These are phyloP conservation scores for Epizoanthus scotinus DNA, from an alignment of 92 coral and sea anemone species.

Conservation along the genomic window DNA sequence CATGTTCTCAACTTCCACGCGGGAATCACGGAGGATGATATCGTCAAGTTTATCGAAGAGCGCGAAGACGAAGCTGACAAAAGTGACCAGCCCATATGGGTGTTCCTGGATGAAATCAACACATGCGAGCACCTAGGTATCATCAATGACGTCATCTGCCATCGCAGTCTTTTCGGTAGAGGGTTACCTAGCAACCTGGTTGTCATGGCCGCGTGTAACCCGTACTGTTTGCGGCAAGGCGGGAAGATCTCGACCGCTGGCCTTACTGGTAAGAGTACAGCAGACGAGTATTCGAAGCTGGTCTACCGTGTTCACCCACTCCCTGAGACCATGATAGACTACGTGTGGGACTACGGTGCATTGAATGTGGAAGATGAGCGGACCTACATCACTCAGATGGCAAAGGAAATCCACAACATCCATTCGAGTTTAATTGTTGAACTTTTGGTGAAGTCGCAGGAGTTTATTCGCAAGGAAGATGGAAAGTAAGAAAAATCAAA, in stretches of 20 bases:
- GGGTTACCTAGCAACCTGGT: constrained; percentile 66
- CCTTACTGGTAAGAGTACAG: constrained; percentile 63
- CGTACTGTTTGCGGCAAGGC: constrained; percentile 79
- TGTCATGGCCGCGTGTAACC: constrained; percentile 91
- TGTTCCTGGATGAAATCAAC: constrained; percentile 89
- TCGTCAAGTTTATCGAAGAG: constrained; percentile 50
- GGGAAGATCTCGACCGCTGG: constrained; percentile 82
- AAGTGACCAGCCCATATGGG: constrained; percentile 63
- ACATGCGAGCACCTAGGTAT: constrained; percentile 90
- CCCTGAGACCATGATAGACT: constrained; percentile 96
- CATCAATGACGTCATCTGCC: constrained; percentile 80
- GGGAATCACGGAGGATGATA: constrained; percentile 68
- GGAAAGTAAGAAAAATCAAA: constrained; percentile 11
- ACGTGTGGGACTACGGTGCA: constrained; percentile 95
- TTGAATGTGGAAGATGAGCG: constrained; percentile 66
- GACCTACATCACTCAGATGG: constrained; percentile 87
- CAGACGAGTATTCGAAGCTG: constrained; percentile 77
- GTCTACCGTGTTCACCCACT: constrained; percentile 95
- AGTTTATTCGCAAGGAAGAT: constrained; percentile 67
- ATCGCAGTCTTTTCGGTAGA: constrained; percentile 67
- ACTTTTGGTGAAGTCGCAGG: constrained; percentile 72
- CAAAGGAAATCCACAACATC: constrained; percentile 47
- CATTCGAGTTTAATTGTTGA: constrained; percentile 38
- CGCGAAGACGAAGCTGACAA: constrained; percentile 54
- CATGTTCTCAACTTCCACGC: constrained; percentile 79